phyloP scores from a whole-genome alignment of 1,140 invertebrate species.

The Lasioglossum albipes region DNA sequence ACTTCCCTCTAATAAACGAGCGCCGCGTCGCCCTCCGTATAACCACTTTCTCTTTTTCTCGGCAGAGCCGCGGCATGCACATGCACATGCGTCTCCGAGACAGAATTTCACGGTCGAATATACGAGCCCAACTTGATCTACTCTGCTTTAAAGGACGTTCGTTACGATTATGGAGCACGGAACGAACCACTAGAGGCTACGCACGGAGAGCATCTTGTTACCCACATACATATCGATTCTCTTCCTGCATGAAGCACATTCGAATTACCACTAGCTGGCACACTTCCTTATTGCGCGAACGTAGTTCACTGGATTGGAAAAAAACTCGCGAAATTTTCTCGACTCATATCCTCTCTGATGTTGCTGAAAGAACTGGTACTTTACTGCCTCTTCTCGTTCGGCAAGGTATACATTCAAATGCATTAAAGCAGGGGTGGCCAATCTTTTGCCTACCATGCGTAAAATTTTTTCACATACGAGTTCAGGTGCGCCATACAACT shows the following conservation, averaged over 20 bases:
- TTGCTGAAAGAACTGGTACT: too few species aligned
- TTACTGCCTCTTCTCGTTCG: too few species aligned
- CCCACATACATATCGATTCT: conserved; percentile 14
- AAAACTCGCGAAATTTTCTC: not conserved
- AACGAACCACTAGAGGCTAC: not conserved
- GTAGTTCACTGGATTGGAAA: not conserved
- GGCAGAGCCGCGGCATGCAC: not conserved
- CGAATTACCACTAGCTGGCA: conserved; percentile 1
- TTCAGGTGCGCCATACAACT: too few species aligned
- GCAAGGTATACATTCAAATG: too few species aligned
- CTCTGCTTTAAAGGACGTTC: conserved; percentile 17
- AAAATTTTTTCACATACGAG: too few species aligned
- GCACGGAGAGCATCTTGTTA: conserved; percentile 12
- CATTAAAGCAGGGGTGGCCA: too few species aligned
- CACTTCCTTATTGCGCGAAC: conserved; percentile 46
- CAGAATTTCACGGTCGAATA: conserved; percentile 50
- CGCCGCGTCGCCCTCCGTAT: not conserved
- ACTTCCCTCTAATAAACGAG: conserved; percentile 61
- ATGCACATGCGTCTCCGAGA: conserved; percentile 3
- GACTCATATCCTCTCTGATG: too few species aligned
- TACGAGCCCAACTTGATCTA: conserved; percentile 30
- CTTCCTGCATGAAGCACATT: not conserved
- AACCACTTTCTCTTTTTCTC: conserved; percentile 47
- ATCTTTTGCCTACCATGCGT: too few species aligned
- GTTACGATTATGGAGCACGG: conserved; percentile 35